These are phyloP conservation scores for Laterallus jamaicensis DNA, from an alignment of 2,113 vertebrate species.

Conservation along the genomic window DNA sequence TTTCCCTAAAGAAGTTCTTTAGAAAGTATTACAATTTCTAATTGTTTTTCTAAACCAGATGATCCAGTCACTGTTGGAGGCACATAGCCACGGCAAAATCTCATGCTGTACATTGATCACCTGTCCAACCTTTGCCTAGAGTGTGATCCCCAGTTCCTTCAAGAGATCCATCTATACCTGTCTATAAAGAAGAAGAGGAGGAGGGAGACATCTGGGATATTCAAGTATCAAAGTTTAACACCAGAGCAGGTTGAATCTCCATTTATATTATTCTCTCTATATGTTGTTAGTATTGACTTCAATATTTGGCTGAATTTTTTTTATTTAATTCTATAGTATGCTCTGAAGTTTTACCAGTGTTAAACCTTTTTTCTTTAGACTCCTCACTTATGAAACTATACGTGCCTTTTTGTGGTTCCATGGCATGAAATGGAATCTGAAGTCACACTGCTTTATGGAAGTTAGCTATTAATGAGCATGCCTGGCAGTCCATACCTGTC, in stretches of 20 bases:
- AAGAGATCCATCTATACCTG: conserved; percentile 84
- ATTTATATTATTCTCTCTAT: conserved; percentile 68
- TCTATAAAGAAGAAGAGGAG: conserved; percentile 83
- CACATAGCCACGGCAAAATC: conserved; percentile 90
- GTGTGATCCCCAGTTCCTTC: conserved; percentile 84
- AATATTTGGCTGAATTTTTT: background rate
- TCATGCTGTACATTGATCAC: conserved; percentile 90
- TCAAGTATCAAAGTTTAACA: conserved; percentile 81
- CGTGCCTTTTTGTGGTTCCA: background rate
- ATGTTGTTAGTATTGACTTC: conserved; percentile 6
- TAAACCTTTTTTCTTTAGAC: background rate
- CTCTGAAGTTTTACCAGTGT: background rate
- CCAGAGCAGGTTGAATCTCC: conserved; percentile 85
- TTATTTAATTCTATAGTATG: background rate
- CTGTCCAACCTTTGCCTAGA: conserved; percentile 91
- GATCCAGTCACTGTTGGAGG: conserved; percentile 94
- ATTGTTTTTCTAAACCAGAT: conserved; percentile 82
- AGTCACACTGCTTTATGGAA: background rate
- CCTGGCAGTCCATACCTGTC: background rate
- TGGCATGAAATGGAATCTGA: background rate
- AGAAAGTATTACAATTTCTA: conserved; percentile 63
- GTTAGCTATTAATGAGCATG: background rate
- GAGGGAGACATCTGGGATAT: conserved; percentile 82
- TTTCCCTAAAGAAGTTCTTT: background rate
- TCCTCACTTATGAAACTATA: background rate